Evolutionary conservation across 2,113 vertebrate genomes (phyloP), one percentile per base, ranked within the genome.

Genomic region (Sprattus sprattus): DNA sequence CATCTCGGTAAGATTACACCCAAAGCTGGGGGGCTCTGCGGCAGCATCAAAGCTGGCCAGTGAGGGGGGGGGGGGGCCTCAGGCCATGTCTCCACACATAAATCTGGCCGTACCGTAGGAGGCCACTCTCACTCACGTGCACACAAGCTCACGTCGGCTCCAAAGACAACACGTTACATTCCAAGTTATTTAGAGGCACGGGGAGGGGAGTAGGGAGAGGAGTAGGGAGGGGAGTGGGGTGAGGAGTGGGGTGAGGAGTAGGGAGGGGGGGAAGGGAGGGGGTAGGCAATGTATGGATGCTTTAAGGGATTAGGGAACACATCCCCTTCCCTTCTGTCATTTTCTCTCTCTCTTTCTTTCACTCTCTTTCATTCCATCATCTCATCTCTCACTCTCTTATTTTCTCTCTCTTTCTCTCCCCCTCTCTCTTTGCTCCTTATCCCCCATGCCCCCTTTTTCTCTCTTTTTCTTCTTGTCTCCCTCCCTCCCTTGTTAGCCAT

Each of bases 121-220:
- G 47, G 10, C 47, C 10, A 3, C 47, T 8, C 47, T 49, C 47
- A 49, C 47, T 49, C 47, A 49, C 47, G 10, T 49, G 47, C 91
- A 91, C 86, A 87, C 92, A 88, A 88, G 83, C 88, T 89, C 87
- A 88, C 88, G 91, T 85, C 71, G 88, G 85, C 81, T 89, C 91
- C 91, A 92, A 94, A 93, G 91, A 95, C 92, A 93, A 94, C 93
- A 93, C 85, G 90, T 91, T 92, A 86, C 92, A 94, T 94, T 93
- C 93, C 92, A 91, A 8, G 54, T 85, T 88, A 67, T 94, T 94
- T 93, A 93, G 90, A 93, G 94, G 92, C 89, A 86, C 88, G 85
- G 83, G 89, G 91, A 93, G 93, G 93, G 88, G 87, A 11, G 50
- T 11, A 13, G 10, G 50, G 50, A 15, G 11, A 1, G 50, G 49